Percentiles rank a stretch among this genome's conserved stretches.
Conservation (phyloP, 2,888 invertebrate genomes). For the Eupelmus urozonus region DNA sequence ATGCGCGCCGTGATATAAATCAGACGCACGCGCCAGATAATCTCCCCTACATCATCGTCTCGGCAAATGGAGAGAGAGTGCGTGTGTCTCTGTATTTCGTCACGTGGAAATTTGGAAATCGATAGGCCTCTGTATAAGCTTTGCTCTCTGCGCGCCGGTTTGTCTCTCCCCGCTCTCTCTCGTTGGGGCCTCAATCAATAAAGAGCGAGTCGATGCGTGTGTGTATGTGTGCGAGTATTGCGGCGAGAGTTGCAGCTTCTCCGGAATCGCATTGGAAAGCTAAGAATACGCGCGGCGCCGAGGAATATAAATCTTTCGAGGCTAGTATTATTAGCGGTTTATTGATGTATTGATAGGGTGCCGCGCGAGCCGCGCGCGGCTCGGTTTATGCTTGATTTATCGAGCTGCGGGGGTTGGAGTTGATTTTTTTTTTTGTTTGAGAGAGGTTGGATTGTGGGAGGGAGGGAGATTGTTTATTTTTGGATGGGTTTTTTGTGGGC, state of each 20-base stretch:
- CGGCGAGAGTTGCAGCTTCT: no score
- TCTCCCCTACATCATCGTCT: background rate
- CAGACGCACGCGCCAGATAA: conserved; percentile 4
- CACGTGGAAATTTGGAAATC: conserved; percentile 48
- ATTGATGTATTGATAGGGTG: conserved; percentile 15
- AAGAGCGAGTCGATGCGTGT: background rate
- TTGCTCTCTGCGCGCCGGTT: background rate
- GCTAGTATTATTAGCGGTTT: conserved; percentile 38
- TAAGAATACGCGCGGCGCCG: conserved; percentile 29
- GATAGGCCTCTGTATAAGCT: background rate
- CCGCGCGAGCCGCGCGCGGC: background rate
- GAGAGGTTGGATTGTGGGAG: no score
- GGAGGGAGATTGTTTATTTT: no score
- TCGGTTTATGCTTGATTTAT: conserved; percentile 21
- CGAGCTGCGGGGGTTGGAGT: background rate
- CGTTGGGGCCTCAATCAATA: conserved; percentile 31
- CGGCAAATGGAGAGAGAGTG: background rate
- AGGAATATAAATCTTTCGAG: conserved; percentile 33
- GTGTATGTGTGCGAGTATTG: background rate
- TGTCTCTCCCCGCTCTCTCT: conserved; percentile 4
- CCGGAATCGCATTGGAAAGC: conserved; percentile 24
- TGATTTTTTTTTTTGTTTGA: no score
- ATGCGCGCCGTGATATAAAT: conserved; percentile 2
- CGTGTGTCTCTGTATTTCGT: conserved; percentile 11
- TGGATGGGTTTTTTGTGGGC: no score